Base-by-base conservation (phyloP, 2,113 vertebrate species). In the Cyprinus carpio region DNA sequence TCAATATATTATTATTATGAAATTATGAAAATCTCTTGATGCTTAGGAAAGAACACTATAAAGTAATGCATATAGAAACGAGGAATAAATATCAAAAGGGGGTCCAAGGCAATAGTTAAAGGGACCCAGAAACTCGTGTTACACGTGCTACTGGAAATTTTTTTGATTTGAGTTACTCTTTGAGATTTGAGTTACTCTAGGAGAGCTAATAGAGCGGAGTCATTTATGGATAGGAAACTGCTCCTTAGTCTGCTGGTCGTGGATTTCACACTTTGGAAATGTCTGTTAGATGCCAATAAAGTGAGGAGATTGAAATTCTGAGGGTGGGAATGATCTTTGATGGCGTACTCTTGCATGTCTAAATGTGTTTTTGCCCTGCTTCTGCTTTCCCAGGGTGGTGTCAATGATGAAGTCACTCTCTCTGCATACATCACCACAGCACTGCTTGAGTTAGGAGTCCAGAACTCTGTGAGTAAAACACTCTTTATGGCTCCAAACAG, bases 401-500 rank as follows among this genome's bases (percentile, higher is more conserved):
- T 97, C 72, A 95, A 94, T 51, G 95, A 96, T 25, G 94, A 96
- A 13, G 71, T 94, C 40, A 95, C 96, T 1, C 92, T 97, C 81
- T 95, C 94, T 0, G 96, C 96, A 0, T 97, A 96, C 87, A 92
- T 97, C 89, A 92, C 94, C 0, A 93, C 96, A 2, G 96, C 96
- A 0, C 89, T 97, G 88, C 89, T 97, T 90, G 96, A 97, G 88
- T 92, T 94, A 84, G 93, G 94, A 4, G 37, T 27, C 3, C 85
- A 88, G 58, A n/a, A 82, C 31, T 86, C 89, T 74, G 96, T 96
- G 90, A 96, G 92, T 90, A 67, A 29, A 16, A 18, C 46, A 6
- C 46, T 29, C 15, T 10, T 75, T 6, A 75, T 75, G 4, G 4
- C 16, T 69, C 31, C 31, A 2, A 37, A 40, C 34, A 11, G 69